Conservation (phyloP, 2,797 vertebrate genomes). For the Oophaga sylvatica region DNA sequence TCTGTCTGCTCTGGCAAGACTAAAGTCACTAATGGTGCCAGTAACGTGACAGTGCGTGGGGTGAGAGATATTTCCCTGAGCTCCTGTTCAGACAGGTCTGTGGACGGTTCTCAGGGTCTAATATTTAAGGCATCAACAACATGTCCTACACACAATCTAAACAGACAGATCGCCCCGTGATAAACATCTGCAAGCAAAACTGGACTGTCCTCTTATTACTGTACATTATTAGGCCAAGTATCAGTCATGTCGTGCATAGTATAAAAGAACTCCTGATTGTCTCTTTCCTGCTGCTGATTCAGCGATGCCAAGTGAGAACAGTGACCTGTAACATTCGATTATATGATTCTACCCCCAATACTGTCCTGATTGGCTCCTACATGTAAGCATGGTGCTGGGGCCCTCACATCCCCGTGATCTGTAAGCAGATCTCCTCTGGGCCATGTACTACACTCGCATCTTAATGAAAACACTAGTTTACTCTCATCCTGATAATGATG, state of each 20-base stretch:
- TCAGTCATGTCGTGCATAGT: not conserved
- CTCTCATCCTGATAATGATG: not conserved
- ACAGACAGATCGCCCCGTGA: not conserved
- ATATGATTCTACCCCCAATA: not conserved
- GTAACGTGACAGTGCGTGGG: no score
- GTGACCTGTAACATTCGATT: not conserved
- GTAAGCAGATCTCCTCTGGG: not conserved
- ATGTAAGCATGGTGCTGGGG: not conserved
- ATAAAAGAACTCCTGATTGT: not conserved
- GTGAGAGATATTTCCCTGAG: not conserved
- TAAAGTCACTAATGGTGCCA: no score
- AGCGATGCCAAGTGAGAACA: not conserved
- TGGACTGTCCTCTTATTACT: not conserved
- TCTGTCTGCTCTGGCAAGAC: not conserved
- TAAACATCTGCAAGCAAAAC: not conserved
- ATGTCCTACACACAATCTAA: not conserved
- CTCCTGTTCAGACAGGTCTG: not conserved
- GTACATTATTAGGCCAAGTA: not conserved
- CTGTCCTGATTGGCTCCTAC: not conserved
- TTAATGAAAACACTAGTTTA: slow-evolving; percentile 12
- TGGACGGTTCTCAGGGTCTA: not conserved
- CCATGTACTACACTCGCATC: not conserved
- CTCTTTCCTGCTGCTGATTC: not conserved
- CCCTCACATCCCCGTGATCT: not conserved
- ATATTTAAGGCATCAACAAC: not conserved